A percentile compares a stretch with the other conserved stretches of the same genome.
Conservation (phyloP, 2,113 vertebrate genomes). For the Cichladusa arquata region DNA sequence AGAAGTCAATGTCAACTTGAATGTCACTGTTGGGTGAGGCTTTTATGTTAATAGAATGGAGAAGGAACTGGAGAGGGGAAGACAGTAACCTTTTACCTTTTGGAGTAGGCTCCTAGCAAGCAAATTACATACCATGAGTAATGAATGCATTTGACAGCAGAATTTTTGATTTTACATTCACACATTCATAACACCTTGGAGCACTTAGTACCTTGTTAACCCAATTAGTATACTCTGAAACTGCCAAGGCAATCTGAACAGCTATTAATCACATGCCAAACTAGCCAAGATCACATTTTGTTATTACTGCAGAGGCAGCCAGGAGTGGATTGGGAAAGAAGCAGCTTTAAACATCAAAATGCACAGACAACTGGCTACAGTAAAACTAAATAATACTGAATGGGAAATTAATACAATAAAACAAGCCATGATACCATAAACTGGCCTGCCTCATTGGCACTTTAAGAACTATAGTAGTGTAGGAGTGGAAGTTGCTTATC, state of each 20-base stretch:
- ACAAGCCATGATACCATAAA: neutral
- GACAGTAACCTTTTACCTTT: neutral
- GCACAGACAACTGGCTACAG: neutral
- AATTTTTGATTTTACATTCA: conserved; percentile 22
- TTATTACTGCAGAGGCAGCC: neutral
- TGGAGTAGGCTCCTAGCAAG: neutral
- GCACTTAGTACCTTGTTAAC: conserved; percentile 49
- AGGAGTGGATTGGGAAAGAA: neutral
- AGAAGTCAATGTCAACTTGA: neutral
- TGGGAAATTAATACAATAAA: neutral
- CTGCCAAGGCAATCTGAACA: conserved; percentile 22
- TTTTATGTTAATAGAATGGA: neutral
- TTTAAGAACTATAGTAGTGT: neutral
- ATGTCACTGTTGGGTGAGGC: neutral
- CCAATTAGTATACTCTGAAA: conserved; percentile 24
- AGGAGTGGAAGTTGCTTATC: neutral
- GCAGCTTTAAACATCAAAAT: neutral
- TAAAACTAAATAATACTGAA: neutral
- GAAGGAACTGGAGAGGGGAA: neutral
- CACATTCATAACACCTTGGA: conserved; percentile 25
- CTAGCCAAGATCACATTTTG: neutral
- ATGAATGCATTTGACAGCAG: conserved; percentile 8
- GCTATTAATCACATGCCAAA: conserved; percentile 30
- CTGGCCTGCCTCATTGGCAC: neutral
- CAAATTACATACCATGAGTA: neutral